Percentiles rank a stretch among this genome's conserved stretches.
Evolutionary conservation across 2,888 invertebrate species (phyloP).

Genomic region (Creontiades dilutus): DNA sequence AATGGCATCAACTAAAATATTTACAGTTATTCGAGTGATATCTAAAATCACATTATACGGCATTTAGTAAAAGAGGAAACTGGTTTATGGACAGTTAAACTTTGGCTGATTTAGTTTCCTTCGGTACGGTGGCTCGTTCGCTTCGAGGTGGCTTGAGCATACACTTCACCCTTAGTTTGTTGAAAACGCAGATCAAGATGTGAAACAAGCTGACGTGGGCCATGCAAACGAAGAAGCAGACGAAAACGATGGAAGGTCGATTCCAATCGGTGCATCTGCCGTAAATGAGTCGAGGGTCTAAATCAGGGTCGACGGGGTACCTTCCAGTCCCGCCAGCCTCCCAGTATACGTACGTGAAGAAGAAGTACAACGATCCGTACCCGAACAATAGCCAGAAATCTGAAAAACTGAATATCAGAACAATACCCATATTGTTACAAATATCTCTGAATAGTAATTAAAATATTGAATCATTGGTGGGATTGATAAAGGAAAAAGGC

Average conservation of each 20-base stretch:
- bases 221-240: neutral
- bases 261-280: neutral
- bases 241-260: neutral
- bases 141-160: neutral
- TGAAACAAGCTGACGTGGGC: neutral
- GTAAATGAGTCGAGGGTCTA: neutral
- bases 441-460: too few species aligned
- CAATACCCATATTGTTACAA: too few species aligned
- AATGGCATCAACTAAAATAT: too few species aligned
- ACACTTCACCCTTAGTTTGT: neutral
- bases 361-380: neutral
- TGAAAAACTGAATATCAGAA: constrained; percentile 9
- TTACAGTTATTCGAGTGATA: too few species aligned
- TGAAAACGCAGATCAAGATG: constrained; percentile 7
- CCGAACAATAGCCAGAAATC: neutral
- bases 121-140: too few species aligned
- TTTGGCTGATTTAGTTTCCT: too few species aligned
- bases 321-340: neutral
- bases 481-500: too few species aligned
- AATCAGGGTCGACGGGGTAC: too few species aligned
- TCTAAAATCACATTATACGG: too few species aligned
- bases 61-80: too few species aligned
- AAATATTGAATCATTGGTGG: too few species aligned
- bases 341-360: constrained; percentile 29
- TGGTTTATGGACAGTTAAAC: too few species aligned